Conservation (phyloP, 2,797 vertebrate genomes). For the Sciaenops ocellatus region DNA sequence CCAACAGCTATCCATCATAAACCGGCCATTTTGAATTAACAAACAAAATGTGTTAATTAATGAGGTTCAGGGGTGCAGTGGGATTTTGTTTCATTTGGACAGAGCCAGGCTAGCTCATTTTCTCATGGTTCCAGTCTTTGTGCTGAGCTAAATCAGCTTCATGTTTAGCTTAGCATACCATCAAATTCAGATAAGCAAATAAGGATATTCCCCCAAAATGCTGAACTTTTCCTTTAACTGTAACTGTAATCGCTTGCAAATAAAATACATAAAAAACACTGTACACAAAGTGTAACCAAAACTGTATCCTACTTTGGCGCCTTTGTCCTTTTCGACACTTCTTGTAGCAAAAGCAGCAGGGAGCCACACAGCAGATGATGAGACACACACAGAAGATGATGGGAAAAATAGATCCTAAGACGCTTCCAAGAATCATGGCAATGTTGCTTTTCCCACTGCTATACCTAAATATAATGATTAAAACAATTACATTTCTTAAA, state of each 20-base stretch:
- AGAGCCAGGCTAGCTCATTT: neutral
- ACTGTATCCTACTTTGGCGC: slow-evolving; percentile 27
- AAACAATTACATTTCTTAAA: neutral
- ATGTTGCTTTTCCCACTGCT: rapidly evolving
- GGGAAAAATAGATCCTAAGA: neutral
- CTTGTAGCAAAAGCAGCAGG: slow-evolving; percentile 64
- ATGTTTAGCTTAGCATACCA: neutral
- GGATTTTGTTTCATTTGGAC: neutral
- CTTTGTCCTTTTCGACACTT: slow-evolving; percentile 30
- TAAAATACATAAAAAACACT: neutral
- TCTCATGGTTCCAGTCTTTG: neutral
- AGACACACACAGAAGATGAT: slow-evolving; percentile 32
- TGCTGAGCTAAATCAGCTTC: neutral
- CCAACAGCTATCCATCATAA: neutral
- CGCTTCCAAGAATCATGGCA: neutral
- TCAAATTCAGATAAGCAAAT: neutral
- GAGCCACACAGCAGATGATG: slow-evolving; percentile 58
- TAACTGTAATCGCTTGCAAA: neutral
- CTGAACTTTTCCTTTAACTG: neutral
- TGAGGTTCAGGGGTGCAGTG: neutral
- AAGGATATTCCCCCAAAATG: neutral
- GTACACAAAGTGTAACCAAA: neutral
- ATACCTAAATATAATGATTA: neutral
- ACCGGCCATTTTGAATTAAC: neutral
- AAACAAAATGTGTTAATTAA: neutral